phyloP scores from a whole-genome alignment of 2,888 invertebrate species.

The Nebria brevicollis region DNA sequence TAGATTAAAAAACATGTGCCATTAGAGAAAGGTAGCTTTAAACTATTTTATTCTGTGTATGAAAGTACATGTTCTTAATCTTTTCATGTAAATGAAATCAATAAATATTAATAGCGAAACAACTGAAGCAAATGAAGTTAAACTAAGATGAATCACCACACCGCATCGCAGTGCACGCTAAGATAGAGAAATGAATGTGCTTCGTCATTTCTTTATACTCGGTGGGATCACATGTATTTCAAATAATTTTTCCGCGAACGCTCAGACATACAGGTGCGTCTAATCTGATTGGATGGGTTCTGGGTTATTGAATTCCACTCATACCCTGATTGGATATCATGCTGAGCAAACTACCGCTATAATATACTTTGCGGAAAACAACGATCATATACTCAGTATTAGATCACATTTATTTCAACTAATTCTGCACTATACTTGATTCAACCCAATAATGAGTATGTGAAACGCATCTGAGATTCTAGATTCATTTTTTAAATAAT shows the following conservation, averaged over 20 bases:
- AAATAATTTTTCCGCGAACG: neutral
- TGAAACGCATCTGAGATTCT: no score
- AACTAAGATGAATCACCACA: neutral
- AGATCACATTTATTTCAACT: no score
- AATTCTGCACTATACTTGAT: no score
- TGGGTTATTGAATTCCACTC: constrained; percentile 24
- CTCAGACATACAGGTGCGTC: constrained; percentile 10
- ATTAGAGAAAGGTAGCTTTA: no score
- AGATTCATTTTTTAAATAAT: no score
- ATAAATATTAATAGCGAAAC: neutral
- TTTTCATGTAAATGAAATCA: neutral
- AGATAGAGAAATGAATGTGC: constrained; percentile 5
- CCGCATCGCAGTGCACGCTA: neutral
- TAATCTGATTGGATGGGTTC: constrained; percentile 27
- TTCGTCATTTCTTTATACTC: constrained; percentile 3
- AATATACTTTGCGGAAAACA: neutral
- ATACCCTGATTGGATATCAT: neutral
- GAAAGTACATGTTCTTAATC: neutral
- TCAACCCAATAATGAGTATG: no score
- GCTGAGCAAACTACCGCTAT: constrained; percentile 23
- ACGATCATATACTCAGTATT: neutral
- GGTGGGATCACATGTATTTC: neutral
- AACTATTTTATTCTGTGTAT: no score
- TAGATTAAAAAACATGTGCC: no score
- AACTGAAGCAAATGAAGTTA: neutral